Evolutionary conservation across 2,888 invertebrate species (phyloP).

Genomic region (Philereme vetulata): DNA sequence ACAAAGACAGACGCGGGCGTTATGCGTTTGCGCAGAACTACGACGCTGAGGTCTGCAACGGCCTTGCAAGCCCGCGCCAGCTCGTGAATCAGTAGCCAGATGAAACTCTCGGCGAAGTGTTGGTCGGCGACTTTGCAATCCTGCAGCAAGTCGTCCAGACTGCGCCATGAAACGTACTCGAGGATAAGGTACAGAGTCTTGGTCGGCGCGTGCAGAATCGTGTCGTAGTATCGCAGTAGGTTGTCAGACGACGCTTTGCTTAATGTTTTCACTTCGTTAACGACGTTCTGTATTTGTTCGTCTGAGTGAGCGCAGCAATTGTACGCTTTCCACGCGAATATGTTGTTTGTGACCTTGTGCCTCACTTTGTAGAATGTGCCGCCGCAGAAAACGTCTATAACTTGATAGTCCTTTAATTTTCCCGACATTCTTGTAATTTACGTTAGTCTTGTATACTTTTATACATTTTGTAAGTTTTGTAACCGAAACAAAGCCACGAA

Average conservation of each 20-base stretch:
- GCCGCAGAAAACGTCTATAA: conserved; percentile 76
- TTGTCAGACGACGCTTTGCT: conserved; percentile 63
- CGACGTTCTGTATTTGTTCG: conserved; percentile 73
- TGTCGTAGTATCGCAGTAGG: conserved; percentile 73
- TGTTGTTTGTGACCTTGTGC: conserved; percentile 79
- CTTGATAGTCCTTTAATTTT: conserved; percentile 78
- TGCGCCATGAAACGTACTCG: conserved; percentile 72
- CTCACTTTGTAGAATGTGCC: conserved; percentile 80
- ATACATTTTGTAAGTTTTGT: conserved; percentile 77
- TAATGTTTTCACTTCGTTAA: conserved; percentile 72
- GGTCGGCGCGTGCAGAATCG: conserved; percentile 74
- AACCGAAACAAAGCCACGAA: conserved; percentile 70
- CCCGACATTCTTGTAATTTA: conserved; percentile 59
- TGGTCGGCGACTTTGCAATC: conserved; percentile 61
- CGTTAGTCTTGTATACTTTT: conserved; percentile 38
- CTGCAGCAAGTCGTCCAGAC: conserved; percentile 62
- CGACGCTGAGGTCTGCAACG: conserved; percentile 56
- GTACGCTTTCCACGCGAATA: conserved; percentile 80
- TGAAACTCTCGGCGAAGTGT: conserved; percentile 66
- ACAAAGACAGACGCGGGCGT: conserved; percentile 62
- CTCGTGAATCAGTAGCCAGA: conserved; percentile 72
- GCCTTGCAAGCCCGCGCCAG: conserved; percentile 63
- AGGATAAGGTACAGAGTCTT: conserved; percentile 77
- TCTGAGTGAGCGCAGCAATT: conserved; percentile 71
- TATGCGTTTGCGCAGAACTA: conserved; percentile 63